Conservation (phyloP, 1,140 invertebrate genomes). For the Zaprionus tsacasi region DNA sequence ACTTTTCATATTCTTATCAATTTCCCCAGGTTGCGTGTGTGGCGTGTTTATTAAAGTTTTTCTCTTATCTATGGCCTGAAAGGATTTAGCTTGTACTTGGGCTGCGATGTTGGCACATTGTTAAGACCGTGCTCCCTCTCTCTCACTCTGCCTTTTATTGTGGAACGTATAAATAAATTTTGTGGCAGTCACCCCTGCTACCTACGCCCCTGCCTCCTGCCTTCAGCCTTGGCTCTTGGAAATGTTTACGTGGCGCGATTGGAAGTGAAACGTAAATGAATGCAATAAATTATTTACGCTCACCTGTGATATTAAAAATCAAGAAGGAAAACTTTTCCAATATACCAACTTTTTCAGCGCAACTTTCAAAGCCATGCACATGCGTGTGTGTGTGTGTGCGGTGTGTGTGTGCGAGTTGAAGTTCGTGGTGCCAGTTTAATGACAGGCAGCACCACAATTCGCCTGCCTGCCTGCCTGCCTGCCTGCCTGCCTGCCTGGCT, state of each 20-base stretch:
- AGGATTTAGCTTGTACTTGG: slow-evolving; percentile 67
- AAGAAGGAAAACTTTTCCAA: slow-evolving; percentile 82
- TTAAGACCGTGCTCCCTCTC: slow-evolving; percentile 41
- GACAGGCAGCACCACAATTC: slow-evolving; percentile 61
- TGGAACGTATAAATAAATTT: slow-evolving; percentile 72
- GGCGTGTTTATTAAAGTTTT: slow-evolving; percentile 80
- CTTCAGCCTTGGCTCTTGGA: slow-evolving; percentile 29
- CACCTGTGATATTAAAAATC: slow-evolving; percentile 84
- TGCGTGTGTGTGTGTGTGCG: slow-evolving; percentile 15
- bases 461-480: slow-evolving; percentile 7
- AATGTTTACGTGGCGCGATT: slow-evolving; percentile 78
- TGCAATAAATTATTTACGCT: slow-evolving; percentile 83
- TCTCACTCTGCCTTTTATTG: slow-evolving; percentile 51
- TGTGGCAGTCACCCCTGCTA: slow-evolving; percentile 29
- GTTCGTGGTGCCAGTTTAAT: slow-evolving; percentile 63
- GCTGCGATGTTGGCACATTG: slow-evolving; percentile 74
- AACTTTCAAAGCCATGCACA: slow-evolving; percentile 58
- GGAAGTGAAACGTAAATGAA: slow-evolving; percentile 83
- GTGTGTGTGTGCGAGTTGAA: slow-evolving; percentile 14
- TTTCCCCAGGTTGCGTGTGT: slow-evolving; percentile 78
- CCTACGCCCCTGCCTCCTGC: no score
- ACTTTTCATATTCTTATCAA: slow-evolving; percentile 81
- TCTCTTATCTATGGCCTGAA: slow-evolving; percentile 73
- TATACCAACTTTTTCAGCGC: slow-evolving; percentile 75
- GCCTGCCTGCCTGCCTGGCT: no score